Evolutionary conservation across 2,113 vertebrate species (phyloP), one percentile per base, ranked within the genome.

Genomic region (Sander lucioperca): DNA sequence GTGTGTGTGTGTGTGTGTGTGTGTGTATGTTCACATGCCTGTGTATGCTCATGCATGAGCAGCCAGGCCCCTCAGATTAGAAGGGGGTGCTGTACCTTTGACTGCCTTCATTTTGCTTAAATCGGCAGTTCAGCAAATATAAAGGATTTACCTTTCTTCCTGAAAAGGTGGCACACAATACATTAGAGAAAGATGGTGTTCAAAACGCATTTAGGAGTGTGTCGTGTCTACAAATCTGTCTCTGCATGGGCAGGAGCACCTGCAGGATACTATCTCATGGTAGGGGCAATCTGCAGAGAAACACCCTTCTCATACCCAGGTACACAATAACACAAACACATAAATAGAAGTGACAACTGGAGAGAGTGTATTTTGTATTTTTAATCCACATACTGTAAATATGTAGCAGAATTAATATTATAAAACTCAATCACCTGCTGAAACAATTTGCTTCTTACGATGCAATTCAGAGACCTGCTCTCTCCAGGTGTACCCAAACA

Each of bases 151-250:
- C 33, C 71, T 90, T 90, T 88, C 54, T 75, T 85, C 71, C 75
- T 61, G 59, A 82, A 64, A 88, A 71, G 88, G 58, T 68, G 82
- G 67, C 75, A 92, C 81, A 89, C 76, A 89, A 91, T 87, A 79
- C 68, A 70, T 30, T 59, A 79, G 77, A 88, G 74, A 74, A 82
- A 79, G 57, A 76, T 47, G 23, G 80, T 77, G 82, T 90, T 90
- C 69, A 54, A 76, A 83, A 66, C 33, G 19, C 79, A 88, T 83
- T 86, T 79, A 85, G 65, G 76, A 76, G 77, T 82, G 83, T 87
- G 78, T 89, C 84, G 76, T 79, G 84, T 87, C 83, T 76, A 83
- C 79, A 87, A 89, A 87, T 86, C 70, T 80, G 67, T 80, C 84
- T 88, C 71, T 87, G 84, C 81, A 74, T 85, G 86, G 76, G 85